phyloP scores from a whole-genome alignment of 2,797 vertebrate genomes.

The Podargus strigoides region DNA sequence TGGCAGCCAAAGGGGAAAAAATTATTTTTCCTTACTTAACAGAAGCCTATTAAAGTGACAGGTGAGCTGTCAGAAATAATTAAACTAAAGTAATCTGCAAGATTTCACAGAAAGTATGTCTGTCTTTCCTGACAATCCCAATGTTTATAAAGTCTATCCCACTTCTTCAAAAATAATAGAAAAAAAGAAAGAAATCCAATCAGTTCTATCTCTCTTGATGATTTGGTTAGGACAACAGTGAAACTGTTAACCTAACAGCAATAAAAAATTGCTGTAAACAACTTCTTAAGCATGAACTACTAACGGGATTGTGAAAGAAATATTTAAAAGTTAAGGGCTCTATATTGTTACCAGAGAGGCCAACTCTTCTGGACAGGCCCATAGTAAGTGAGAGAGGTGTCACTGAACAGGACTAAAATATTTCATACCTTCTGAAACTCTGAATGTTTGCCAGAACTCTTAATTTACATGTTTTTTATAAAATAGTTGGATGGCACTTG shows the following conservation, averaged over 20 bases:
- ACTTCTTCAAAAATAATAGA: background rate
- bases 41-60: background rate
- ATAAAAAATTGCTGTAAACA: background rate
- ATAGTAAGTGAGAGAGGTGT: background rate
- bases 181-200: fast-evolving
- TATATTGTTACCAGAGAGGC: background rate
- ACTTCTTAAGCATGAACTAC: background rate
- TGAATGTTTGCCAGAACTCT: background rate
- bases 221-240: background rate
- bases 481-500: background rate
- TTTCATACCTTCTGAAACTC: background rate
- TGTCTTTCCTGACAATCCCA: background rate
- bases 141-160: background rate
- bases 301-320: background rate
- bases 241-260: background rate
- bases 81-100: background rate
- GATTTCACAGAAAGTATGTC: background rate
- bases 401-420: background rate
- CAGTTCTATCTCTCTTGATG: background rate
- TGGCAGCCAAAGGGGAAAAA: background rate
- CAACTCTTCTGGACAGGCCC: background rate
- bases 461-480: background rate
- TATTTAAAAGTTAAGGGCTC: background rate
- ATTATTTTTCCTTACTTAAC: background rate
- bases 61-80: background rate